Evolutionary conservation across 2,888 invertebrate species (phyloP), one percentile per base, ranked within the genome.

Genomic region (Zaprionus lineosus): DNA sequence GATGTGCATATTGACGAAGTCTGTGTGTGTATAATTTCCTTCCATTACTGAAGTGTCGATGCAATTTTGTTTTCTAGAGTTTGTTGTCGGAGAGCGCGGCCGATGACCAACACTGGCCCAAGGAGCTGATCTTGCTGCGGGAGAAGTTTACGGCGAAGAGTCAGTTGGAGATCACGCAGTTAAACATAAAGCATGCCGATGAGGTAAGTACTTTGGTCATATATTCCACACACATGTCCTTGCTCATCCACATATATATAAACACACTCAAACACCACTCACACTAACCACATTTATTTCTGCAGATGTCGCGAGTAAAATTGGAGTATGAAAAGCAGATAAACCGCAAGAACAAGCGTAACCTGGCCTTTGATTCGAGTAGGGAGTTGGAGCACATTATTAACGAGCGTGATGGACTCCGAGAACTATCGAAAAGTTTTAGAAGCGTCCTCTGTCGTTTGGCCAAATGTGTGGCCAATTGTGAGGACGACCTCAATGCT

Each of bases 401-500:
- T 8, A 84, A 62, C 18, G 90, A 90, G 70, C 86, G 95, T 57
- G 94, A 95, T 89, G 92, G 91, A 31, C 88, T 95, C 57, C 92
- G 92, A 61, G 93, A 93, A 63, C 91, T 94, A 46, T 93, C 94
- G 18, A 89, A 91, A 40, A 92, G 93, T 28, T 91, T 95, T 50
- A 93, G 94, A 71, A 91, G 92, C 64, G 91, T 94, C 19, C 91
- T 96, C 57, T 91, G 92, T 0, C 94, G 95, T 86, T 89, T 96
- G 78, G 92, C 94, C 36, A 93, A 93, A 84, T 95, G 95, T 89
- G 94, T 95, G 85, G 92, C 92, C 4, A 91, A 93, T 70, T 95
- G 95, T 41, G 96, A 96, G 88, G 94, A 94, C 86, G 95, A 95
- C 88, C 91, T 96, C 28, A 95, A 95, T 90, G 93, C 92, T 69